Percentiles rank a stretch among this genome's conserved stretches.
Conservation (phyloP, 1,140 invertebrate species). For the Polypedilum pembai region DNA sequence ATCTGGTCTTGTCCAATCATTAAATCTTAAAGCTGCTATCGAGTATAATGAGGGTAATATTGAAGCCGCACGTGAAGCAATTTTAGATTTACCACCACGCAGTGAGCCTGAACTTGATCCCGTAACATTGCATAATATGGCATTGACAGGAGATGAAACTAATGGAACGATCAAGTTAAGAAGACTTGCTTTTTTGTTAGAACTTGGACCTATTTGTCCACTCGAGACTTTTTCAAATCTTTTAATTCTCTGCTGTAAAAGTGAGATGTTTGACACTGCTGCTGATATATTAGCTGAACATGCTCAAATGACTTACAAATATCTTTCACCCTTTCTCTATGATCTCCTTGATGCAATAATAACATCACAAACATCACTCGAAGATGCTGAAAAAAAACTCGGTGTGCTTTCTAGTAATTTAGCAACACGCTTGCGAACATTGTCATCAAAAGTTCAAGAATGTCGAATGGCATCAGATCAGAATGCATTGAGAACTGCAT, state of each 20-base stretch:
- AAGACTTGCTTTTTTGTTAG: slow-evolving; percentile 93
- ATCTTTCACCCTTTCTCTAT: slow-evolving; percentile 81
- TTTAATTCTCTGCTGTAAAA: slow-evolving; percentile 90
- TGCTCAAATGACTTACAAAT: slow-evolving; percentile 94
- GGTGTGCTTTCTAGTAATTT: slow-evolving; percentile 90
- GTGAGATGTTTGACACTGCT: slow-evolving; percentile 95
- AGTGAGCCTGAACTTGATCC: slow-evolving; percentile 97
- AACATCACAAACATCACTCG: slow-evolving; percentile 92
- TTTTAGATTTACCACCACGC: slow-evolving; percentile 95
- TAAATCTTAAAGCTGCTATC: slow-evolving; percentile 97
- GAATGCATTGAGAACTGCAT: slow-evolving; percentile 77
- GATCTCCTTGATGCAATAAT: slow-evolving; percentile 92
- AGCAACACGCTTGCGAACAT: slow-evolving; percentile 81
- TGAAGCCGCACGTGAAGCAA: slow-evolving; percentile 83
- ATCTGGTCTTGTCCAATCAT: slow-evolving; percentile 94
- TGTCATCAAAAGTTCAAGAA: slow-evolving; percentile 90
- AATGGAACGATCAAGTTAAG: slow-evolving; percentile 91
- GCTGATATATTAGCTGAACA: slow-evolving; percentile 98
- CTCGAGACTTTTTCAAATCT: slow-evolving; percentile 97
- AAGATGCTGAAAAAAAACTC: slow-evolving; percentile 95
- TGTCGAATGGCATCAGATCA: slow-evolving; percentile 80
- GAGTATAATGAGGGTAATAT: slow-evolving; percentile 96
- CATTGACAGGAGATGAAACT: slow-evolving; percentile 82
- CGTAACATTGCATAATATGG: slow-evolving; percentile 96
- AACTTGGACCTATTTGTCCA: slow-evolving; percentile 78